These are phyloP conservation scores for Furnarius figulus DNA, from an alignment of 2,113 vertebrate species.

Conservation along the genomic window DNA sequence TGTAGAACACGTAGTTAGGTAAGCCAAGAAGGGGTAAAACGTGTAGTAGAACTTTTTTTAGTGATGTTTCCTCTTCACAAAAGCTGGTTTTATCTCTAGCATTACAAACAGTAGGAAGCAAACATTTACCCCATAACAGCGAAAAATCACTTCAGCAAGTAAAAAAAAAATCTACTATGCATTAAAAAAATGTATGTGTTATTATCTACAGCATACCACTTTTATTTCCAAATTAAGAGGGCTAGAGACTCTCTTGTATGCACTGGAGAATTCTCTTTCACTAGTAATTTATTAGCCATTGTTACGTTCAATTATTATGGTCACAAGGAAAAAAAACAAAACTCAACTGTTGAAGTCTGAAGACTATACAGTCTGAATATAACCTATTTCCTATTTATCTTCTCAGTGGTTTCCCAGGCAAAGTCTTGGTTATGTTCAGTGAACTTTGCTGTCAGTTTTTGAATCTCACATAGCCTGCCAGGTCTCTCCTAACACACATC, in stretches of 20 bases:
- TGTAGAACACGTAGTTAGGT: not conserved
- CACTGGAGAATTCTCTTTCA: not conserved
- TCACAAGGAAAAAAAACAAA: not conserved
- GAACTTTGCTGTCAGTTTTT: not conserved
- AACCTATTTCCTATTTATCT: not conserved
- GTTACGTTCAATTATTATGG: not conserved
- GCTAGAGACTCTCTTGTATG: not conserved
- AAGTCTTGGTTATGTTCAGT: not conserved
- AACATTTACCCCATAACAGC: not conserved
- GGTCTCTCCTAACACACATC: conserved; percentile 2
- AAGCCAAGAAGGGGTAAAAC: not conserved
- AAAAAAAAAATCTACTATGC: not conserved
- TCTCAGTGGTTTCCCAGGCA: not conserved
- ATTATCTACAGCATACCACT: not conserved
- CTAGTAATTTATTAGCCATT: not conserved
- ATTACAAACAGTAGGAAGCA: not conserved
- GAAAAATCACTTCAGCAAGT: not conserved
- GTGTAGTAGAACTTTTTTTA: not conserved
- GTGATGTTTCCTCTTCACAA: not conserved
- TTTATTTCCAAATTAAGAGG: not conserved
- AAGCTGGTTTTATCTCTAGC: not conserved
- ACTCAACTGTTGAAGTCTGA: not conserved
- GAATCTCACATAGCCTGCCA: not conserved
- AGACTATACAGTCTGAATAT: not conserved
- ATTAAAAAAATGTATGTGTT: not conserved